phyloP scores from a whole-genome alignment of 1,140 invertebrate genomes.

The Nasonia vitripennis region DNA sequence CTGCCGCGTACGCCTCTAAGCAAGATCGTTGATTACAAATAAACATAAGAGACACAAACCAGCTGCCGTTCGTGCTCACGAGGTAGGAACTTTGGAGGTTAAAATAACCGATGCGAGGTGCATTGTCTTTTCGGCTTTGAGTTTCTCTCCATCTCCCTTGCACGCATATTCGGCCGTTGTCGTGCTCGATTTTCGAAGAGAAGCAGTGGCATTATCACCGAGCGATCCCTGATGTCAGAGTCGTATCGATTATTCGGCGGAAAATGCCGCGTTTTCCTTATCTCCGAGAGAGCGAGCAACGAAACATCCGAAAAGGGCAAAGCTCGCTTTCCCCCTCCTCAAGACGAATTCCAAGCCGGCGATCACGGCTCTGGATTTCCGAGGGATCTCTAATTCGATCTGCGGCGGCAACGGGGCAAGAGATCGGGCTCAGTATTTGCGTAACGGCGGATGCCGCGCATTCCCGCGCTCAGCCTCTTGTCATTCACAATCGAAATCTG shows the following conservation, averaged over 20 bases:
- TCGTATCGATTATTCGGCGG: background rate
- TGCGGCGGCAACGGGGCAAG: slow-evolving; percentile 56
- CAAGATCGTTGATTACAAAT: slow-evolving; percentile 61
- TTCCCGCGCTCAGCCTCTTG: slow-evolving; percentile 61
- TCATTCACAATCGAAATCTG: slow-evolving; percentile 72
- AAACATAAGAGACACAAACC: slow-evolving; percentile 57
- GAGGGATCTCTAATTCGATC: slow-evolving; percentile 64
- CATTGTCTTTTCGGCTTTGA: slow-evolving; percentile 7
- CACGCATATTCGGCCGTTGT: no score
- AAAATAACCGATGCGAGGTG: slow-evolving; percentile 1
- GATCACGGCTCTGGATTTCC: slow-evolving; percentile 38
- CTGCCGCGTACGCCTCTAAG: slow-evolving; percentile 46
- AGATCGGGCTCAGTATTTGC: slow-evolving; percentile 65
- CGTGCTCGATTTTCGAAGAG: no score
- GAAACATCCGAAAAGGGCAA: slow-evolving; percentile 31
- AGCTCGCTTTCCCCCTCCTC: background rate
- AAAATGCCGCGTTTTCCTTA: background rate
- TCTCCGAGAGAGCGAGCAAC: background rate
- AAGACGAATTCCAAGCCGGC: slow-evolving; percentile 39
- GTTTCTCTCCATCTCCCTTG: background rate
- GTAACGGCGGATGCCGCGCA: slow-evolving; percentile 67
- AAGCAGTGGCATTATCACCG: no score
- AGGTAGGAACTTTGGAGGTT: slow-evolving; percentile 7
- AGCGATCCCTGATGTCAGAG: no score
- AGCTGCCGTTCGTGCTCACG: slow-evolving; percentile 9